phyloP scores from a whole-genome alignment of 1,140 invertebrate species.

The Hypsibius dujardini region DNA sequence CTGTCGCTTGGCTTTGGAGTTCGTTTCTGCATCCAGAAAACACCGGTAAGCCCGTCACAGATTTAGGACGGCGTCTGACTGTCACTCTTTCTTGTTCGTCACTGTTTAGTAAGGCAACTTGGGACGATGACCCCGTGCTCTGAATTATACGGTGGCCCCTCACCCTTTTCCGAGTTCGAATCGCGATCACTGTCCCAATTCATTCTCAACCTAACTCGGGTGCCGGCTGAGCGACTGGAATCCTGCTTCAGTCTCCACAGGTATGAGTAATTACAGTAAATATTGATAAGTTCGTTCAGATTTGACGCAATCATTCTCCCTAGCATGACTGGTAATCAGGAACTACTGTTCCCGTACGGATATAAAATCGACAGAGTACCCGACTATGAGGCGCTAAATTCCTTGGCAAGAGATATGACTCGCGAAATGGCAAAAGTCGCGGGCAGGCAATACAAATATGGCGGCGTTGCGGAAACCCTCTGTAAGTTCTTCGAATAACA shows the following conservation, averaged over 20 bases:
- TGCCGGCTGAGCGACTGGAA: neutral
- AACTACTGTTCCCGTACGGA: constrained; percentile 41
- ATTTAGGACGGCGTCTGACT: neutral
- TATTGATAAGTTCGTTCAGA: neutral
- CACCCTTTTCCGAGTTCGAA: constrained; percentile 1
- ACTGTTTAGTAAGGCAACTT: neutral
- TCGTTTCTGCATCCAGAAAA: neutral
- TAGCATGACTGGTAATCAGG: constrained; percentile 21
- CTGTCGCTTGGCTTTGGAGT: neutral
- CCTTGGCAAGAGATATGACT: neutral
- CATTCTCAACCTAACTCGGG: neutral
- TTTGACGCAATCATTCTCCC: neutral
- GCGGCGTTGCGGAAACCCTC: neutral
- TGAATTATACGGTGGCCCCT: neutral
- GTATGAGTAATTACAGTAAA: constrained; percentile 17
- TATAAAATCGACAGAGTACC: constrained; percentile 33
- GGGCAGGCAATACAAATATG: neutral
- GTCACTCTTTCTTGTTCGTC: neutral
- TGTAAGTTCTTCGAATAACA: constrained; percentile 1
- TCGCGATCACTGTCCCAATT: neutral
- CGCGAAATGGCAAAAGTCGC: neutral
- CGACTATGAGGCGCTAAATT: constrained; percentile 35
- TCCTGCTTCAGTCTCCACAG: neutral
- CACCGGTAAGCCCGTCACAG: neutral
- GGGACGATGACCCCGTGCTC: neutral